These are phyloP conservation scores for Drosophila nigromelanica DNA, from an alignment of 1,140 invertebrate genomes.

Conservation along the genomic window DNA sequence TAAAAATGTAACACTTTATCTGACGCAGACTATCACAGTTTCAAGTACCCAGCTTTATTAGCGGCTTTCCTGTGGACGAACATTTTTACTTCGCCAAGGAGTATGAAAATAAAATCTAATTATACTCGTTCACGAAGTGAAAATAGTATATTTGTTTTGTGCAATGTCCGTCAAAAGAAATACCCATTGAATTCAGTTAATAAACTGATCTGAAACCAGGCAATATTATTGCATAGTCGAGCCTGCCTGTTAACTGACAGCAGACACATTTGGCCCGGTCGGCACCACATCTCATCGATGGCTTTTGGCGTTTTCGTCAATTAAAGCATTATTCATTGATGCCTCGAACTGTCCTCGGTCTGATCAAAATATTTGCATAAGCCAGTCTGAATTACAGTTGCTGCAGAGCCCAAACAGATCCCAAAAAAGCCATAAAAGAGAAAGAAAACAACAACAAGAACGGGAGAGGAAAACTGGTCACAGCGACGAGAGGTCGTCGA, in stretches of 20 bases:
- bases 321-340: slow-evolving; percentile 35
- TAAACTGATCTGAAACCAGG: background rate
- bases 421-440: background rate
- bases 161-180: too few species aligned
- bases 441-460: background rate
- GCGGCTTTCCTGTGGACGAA: too few species aligned
- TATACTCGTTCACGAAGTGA: too few species aligned
- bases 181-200: too few species aligned
- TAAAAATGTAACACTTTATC: too few species aligned
- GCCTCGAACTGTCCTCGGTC: slow-evolving; percentile 44
- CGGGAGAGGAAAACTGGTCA: slow-evolving; percentile 15
- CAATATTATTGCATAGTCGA: background rate
- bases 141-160: too few species aligned
- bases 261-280: background rate
- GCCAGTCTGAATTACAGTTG: slow-evolving; percentile 68
- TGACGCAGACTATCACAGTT: too few species aligned
- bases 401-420: slow-evolving; percentile 23
- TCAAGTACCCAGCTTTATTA: too few species aligned
- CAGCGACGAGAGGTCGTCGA: slow-evolving; percentile 4
- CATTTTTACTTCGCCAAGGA: too few species aligned
- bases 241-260: background rate
- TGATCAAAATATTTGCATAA: slow-evolving; percentile 79
- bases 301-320: slow-evolving; percentile 27
- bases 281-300: slow-evolving; percentile 19
- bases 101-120: too few species aligned